Evolutionary conservation across 2,888 invertebrate genomes (phyloP), one percentile per base, ranked within the genome.

Genomic region (Danaus chrysippus): DNA sequence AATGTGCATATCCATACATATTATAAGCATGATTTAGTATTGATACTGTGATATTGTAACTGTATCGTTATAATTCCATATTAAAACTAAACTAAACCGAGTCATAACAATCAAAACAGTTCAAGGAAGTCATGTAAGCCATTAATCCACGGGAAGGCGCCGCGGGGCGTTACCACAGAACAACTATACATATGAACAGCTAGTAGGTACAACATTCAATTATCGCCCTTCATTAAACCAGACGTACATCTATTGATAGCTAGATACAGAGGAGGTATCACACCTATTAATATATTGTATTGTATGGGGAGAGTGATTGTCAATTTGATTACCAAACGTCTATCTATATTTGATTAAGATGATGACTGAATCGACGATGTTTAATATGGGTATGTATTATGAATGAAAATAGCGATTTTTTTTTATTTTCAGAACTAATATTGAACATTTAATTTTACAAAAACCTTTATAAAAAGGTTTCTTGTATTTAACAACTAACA

Each of bases 171-270:
- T 83, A 83, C 83, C 70, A 77, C n/a, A n/a, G n/a, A n/a, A n/a
- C n/a, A n/a, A n/a, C 73, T 74, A 77, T 72, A 70, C 71, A 76
- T 84, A 89, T 88, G 89, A 88, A 89, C 90, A 85, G 88, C 84
- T 87, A 76, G 76, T n/a, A n/a, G n/a, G n/a, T 81, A 86, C 87
- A 88, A 86, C 87, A 87, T 91, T 91, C 89, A 89, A 90, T 90
- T 90, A 91, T 86, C 86, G 79, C 83, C 82, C 83, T 87, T 87
- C 86, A 89, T 89, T 88, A 87, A 87, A 84, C 79, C 81, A 78
- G 59, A 42, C 53, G 11, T 15, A 34, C 84, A 82, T 82, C 82
- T 82, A 76, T 73, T 73, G 75, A 69, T 49, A 49, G 17, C 49
- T 3, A 17, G 49, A 49, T 49, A 49, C 49, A 15, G 17, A 17